Percentiles rank a stretch among this genome's conserved stretches.
These are phyloP conservation scores for Aphidius gifuensis DNA, from an alignment of 1,140 invertebrate genomes.

Conservation along the genomic window DNA sequence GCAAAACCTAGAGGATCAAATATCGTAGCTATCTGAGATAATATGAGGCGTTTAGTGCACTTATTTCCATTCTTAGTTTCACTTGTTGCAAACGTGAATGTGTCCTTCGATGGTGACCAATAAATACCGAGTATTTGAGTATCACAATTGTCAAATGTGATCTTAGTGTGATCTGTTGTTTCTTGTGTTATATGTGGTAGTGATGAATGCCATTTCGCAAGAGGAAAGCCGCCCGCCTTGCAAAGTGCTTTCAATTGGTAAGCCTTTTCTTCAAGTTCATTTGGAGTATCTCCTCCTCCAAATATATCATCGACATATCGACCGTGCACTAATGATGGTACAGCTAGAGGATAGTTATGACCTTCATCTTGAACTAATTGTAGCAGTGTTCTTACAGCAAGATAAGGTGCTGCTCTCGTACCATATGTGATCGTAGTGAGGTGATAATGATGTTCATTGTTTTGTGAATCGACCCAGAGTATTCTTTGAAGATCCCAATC, in stretches of 20 bases:
- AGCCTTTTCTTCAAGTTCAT: constrained; percentile 21
- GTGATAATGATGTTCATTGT: constrained; percentile 28
- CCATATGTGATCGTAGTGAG: too few relatives aligned
- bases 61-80: constrained; percentile 1
- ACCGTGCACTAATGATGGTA: constrained; percentile 21
- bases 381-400: constrained; percentile 34
- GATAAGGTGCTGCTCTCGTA: constrained; percentile 38
- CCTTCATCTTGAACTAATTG: constrained; percentile 36
- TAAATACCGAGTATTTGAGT: constrained; percentile 18
- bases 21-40: constrained; percentile 21
- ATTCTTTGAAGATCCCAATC: constrained; percentile 29
- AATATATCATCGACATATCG: constrained; percentile 39
- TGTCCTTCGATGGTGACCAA: constrained; percentile 10
- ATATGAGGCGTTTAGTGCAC: constrained; percentile 13
- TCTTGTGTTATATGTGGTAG: not conserved
- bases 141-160: constrained; percentile 10
- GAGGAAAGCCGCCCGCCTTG: constrained; percentile 5
- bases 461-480: constrained; percentile 30
- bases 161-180: too few relatives aligned
- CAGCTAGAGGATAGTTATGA: constrained; percentile 26
- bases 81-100: constrained; percentile 6
- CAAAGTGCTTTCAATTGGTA: constrained; percentile 12
- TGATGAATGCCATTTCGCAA: constrained; percentile 19
- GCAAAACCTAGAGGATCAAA: constrained; percentile 26
- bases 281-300: constrained; percentile 25